A percentile compares a stretch with the other conserved stretches of the same genome.
phyloP scores from a whole-genome alignment of 2,797 vertebrate genomes.

The Lycodopsis pacificus region DNA sequence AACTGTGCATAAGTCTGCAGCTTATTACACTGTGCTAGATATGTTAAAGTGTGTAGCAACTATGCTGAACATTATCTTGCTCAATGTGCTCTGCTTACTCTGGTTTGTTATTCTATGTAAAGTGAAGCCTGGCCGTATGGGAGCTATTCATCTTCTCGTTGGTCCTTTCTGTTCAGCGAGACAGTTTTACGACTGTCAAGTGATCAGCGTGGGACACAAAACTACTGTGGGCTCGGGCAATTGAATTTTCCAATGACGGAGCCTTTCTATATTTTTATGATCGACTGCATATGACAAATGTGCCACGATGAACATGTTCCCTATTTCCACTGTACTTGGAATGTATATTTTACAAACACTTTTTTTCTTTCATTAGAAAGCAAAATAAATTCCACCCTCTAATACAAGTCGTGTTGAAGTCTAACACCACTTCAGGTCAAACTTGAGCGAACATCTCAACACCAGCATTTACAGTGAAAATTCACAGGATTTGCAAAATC shows the following conservation, averaged over 20 bases:
- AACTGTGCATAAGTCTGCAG: background rate
- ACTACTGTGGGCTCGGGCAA: background rate
- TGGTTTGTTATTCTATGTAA: conserved; percentile 2
- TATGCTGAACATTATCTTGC: conserved; percentile 2
- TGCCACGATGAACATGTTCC: background rate
- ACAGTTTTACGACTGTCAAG: background rate
- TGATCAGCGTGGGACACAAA: conserved; percentile 1
- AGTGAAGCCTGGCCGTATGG: background rate
- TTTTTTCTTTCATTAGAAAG: background rate
- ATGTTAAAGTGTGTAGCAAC: background rate
- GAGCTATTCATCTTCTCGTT: background rate
- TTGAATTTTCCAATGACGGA: background rate
- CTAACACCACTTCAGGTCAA: background rate
- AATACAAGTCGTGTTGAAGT: conserved; percentile 15
- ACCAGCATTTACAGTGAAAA: background rate
- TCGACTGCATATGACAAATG: conserved; percentile 1
- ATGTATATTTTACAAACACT: conserved; percentile 17
- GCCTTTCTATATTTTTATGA: background rate
- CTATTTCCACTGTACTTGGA: conserved; percentile 14
- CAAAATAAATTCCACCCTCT: background rate
- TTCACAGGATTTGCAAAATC: background rate
- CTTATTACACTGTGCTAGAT: background rate
- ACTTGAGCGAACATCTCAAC: background rate
- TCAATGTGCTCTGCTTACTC: background rate
- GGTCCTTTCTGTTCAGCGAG: background rate